Evolutionary conservation across 2,797 vertebrate species (phyloP), one percentile per base, ranked within the genome.

Genomic region (Carduelis carduelis): DNA sequence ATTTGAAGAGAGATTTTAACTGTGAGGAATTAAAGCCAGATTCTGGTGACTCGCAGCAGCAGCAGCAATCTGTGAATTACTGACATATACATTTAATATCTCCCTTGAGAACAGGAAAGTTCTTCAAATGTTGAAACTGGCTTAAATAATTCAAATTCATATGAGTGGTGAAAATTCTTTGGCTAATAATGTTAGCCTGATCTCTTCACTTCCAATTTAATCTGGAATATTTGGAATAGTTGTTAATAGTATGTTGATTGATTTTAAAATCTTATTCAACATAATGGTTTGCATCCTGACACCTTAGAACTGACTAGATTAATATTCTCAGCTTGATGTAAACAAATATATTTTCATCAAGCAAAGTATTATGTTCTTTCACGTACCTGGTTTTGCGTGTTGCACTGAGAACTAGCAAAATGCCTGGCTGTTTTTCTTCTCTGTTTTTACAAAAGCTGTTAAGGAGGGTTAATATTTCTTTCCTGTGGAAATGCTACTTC

Each of bases 121-220:
- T 97, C 86, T 90, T 97, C 89, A 94, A 65, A 95, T 92, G 85
- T 96, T 96, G 92, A 97, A 97, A 90, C 75, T 91, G 72, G 88
- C 71, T 95, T 87, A 97, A 94, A 91, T 95, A 92, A 96, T 96
- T 95, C 90, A 81, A 95, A 68, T 90, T 94, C 76, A 24, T 93
- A 60, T 49, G 41, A 86, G 56, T 95, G 90, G 68, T 95, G 92
- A 95, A 92, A 95, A 96, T 92, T 94, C 83, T 82, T 95, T 96
- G 96, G 92, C 87, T 92, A 90, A 87, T 92, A 89, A 83, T 44
- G 37, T 87, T 95, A 79, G 72, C 34, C 78, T 82, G 74, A 88
- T 93, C 92, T 90, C 64, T 95, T 95, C 35, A 61, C 44, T 95
- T 91, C 69, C 68, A 86, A 8, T 93, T 95, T 91, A 85, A 92